These are phyloP conservation scores for Lontra canadensis DNA, from an alignment of 2,113 vertebrate genomes.

Conservation along the genomic window DNA sequence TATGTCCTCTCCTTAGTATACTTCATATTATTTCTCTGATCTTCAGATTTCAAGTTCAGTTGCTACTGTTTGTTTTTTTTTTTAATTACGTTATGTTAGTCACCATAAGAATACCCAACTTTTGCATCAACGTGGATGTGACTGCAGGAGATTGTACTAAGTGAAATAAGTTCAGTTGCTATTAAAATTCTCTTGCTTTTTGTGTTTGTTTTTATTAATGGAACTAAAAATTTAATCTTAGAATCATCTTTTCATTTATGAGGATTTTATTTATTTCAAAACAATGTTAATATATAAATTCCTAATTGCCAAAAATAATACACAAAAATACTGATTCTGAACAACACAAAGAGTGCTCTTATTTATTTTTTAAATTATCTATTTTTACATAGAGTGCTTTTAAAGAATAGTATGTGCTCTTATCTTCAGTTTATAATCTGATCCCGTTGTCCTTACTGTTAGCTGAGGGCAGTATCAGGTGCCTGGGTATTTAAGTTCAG, in stretches of 20 bases:
- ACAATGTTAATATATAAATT: neutral
- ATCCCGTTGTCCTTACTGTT: neutral
- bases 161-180: too few relatives aligned
- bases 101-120: too few relatives aligned
- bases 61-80: neutral
- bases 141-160: too few relatives aligned
- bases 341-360: neutral
- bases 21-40: neutral
- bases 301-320: neutral
- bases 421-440: neutral
- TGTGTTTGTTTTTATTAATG: neutral
- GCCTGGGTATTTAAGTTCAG: neutral
- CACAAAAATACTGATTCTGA: neutral
- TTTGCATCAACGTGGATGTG: too few relatives aligned
- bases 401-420: neutral
- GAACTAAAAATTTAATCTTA: neutral
- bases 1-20: neutral
- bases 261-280: neutral
- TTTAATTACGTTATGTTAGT: too few relatives aligned
- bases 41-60: constrained; percentile 7
- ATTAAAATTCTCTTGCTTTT: neutral
- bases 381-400: neutral
- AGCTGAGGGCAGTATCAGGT: neutral
- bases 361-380: neutral
- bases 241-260: neutral